phyloP scores from a whole-genome alignment of 2,113 vertebrate species.

The Lepus europaeus region DNA sequence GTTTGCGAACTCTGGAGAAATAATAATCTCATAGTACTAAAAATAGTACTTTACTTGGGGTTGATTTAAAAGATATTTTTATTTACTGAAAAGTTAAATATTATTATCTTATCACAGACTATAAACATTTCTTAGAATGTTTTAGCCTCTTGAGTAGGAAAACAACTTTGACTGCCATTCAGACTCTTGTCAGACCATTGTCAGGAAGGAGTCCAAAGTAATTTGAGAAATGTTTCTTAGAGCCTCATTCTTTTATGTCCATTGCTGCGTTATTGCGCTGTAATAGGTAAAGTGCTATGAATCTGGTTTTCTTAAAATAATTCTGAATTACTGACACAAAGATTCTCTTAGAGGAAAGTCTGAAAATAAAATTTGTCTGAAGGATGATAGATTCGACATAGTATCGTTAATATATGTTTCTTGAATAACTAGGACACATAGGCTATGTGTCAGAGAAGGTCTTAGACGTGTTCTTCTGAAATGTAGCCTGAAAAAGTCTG shows the following conservation, averaged over 20 bases:
- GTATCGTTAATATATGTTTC: slow-evolving; percentile 15
- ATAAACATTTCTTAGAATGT: not conserved
- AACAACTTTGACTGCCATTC: not conserved
- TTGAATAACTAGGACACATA: not conserved
- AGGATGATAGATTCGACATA: slow-evolving; percentile 36
- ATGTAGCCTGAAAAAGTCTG: not conserved
- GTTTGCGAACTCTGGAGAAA: not conserved
- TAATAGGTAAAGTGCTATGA: not conserved
- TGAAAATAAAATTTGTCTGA: slow-evolving; percentile 12
- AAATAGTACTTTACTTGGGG: not conserved
- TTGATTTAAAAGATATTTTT: not conserved
- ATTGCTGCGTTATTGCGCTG: slow-evolving; percentile 15
- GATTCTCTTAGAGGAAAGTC: not conserved
- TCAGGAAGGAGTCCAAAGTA: not conserved
- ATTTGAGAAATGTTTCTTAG: not conserved
- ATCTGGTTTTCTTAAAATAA: slow-evolving; percentile 7
- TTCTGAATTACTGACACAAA: not conserved
- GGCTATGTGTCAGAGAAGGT: not conserved
- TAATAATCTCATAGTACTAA: not conserved
- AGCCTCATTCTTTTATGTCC: not conserved
- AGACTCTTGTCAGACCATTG: not conserved
- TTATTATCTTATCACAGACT: not conserved
- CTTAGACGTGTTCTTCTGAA: not conserved
- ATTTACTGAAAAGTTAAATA: not conserved
- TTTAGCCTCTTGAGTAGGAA: not conserved